Percentiles rank a stretch among this genome's conserved stretches.
phyloP scores from a whole-genome alignment of 1,140 invertebrate species.

The Acyrthosiphon pisum region DNA sequence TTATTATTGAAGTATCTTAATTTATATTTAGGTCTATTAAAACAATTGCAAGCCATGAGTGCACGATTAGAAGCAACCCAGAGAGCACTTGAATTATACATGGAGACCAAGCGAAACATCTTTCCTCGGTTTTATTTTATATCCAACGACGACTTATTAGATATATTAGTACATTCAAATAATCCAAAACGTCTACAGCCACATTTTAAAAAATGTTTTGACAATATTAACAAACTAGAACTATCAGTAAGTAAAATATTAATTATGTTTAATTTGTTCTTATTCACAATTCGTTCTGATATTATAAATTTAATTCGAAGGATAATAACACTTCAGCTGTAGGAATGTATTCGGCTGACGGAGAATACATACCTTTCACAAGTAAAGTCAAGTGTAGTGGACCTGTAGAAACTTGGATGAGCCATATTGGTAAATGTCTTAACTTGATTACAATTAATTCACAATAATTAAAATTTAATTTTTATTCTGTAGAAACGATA shows the following conservation, averaged over 20 bases:
- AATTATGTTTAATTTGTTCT: neutral
- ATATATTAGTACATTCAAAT: slow-evolving; percentile 83
- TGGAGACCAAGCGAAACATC: slow-evolving; percentile 82
- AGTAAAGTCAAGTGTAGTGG: slow-evolving; percentile 63
- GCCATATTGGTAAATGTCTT: slow-evolving; percentile 68
- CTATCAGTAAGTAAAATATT: neutral
- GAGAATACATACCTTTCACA: slow-evolving; percentile 78
- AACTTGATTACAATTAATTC: neutral
- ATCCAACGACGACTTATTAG: slow-evolving; percentile 86
- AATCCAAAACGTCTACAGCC: slow-evolving; percentile 80
- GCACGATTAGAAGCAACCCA: slow-evolving; percentile 54
- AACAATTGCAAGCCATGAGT: neutral
- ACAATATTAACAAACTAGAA: slow-evolving; percentile 78
- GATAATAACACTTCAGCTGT: slow-evolving; percentile 66
- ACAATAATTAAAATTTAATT: neutral
- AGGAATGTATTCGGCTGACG: slow-evolving; percentile 82
- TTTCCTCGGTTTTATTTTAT: slow-evolving; percentile 89
- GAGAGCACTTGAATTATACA: slow-evolving; percentile 78
- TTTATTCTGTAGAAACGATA: neutral
- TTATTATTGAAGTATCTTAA: neutral
- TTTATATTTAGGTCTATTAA: slow-evolving; percentile 24
- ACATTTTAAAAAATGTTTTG: slow-evolving; percentile 75
- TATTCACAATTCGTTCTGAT: neutral
- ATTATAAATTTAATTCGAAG: slow-evolving; percentile 20
- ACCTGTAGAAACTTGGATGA: slow-evolving; percentile 75